Percentiles rank a stretch among this genome's conserved stretches.
These are phyloP conservation scores for Dichetophora obliterata DNA, from an alignment of 2,888 invertebrate species.

Conservation along the genomic window DNA sequence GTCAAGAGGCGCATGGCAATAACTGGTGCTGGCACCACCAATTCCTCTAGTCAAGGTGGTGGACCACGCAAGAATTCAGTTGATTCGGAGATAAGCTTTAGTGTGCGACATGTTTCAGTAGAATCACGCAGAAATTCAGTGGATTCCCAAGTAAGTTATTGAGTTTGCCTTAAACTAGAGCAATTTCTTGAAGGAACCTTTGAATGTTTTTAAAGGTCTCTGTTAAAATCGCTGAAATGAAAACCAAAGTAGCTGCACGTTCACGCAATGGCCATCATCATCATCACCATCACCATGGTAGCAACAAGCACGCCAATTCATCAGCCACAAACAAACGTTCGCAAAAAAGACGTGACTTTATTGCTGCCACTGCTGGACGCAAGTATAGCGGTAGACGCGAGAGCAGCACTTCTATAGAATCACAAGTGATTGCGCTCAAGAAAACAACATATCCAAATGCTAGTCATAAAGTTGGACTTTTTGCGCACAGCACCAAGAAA, in stretches of 20 bases:
- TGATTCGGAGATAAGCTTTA: constrained; percentile 82
- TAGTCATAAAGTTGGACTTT: constrained; percentile 66
- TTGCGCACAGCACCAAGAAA: constrained; percentile 64
- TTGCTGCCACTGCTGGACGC: constrained; percentile 60
- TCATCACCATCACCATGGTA: constrained; percentile 50
- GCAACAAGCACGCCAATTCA: constrained; percentile 54
- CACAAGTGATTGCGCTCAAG: constrained; percentile 74
- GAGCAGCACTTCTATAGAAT: constrained; percentile 86
- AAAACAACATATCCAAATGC: constrained; percentile 67
- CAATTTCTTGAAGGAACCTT: not conserved
- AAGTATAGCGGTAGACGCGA: constrained; percentile 69
- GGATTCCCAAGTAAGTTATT: constrained; percentile 80
- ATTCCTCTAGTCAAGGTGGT: constrained; percentile 72
- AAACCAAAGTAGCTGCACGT: constrained; percentile 78
- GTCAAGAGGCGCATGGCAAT: constrained; percentile 88
- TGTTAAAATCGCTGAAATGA: constrained; percentile 86
- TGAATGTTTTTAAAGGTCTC: constrained; percentile 69
- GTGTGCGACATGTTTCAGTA: constrained; percentile 84
- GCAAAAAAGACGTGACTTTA: constrained; percentile 64
- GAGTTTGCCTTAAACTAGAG: not conserved
- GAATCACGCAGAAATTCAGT: constrained; percentile 89
- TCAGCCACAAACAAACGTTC: constrained; percentile 58
- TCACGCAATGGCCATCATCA: constrained; percentile 65
- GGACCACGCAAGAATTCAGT: constrained; percentile 75
- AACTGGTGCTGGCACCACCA: constrained; percentile 71